phyloP scores from a whole-genome alignment of 2,888 invertebrate genomes.

The Timema cristinae region DNA sequence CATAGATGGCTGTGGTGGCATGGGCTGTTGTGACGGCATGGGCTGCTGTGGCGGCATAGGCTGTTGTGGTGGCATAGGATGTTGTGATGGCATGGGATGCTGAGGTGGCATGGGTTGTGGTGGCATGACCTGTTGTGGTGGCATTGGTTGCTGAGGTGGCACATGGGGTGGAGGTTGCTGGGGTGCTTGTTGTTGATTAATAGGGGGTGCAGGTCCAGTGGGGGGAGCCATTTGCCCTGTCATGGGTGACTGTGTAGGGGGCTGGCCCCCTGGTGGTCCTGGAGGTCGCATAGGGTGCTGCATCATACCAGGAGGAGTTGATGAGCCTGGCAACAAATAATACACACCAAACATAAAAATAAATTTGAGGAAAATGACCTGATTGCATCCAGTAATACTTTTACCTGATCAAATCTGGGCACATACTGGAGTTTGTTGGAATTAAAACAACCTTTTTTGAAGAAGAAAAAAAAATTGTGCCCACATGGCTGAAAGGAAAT shows the following conservation, averaged over 20 bases:
- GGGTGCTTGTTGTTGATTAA: conserved; percentile 30
- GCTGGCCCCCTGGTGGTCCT: conserved; percentile 49
- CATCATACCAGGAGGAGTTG: conserved; percentile 32
- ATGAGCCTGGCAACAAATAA: conserved; percentile 18
- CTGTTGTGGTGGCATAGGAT: conserved; percentile 26
- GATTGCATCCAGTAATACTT: too few species aligned
- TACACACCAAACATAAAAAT: neutral
- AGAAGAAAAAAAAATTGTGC: too few species aligned
- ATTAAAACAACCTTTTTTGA: too few species aligned
- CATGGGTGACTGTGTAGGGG: conserved; percentile 54
- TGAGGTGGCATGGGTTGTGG: conserved; percentile 31
- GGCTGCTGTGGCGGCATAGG: conserved; percentile 29
- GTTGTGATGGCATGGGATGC: conserved; percentile 33
- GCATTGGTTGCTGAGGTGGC: conserved; percentile 24
- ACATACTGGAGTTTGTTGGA: too few species aligned
- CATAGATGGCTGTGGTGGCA: conserved; percentile 27
- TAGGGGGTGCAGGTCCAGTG: conserved; percentile 50
- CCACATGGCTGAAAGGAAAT: too few species aligned
- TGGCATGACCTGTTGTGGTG: conserved; percentile 27
- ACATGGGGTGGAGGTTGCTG: conserved; percentile 26
- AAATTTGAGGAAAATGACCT: too few species aligned
- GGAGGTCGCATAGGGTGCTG: conserved; percentile 36
- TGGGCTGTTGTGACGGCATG: conserved; percentile 26
- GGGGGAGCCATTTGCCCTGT: conserved; percentile 57
- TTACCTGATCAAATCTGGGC: too few species aligned